Percentiles rank a stretch among this genome's conserved stretches.
These are phyloP conservation scores for Calameuta pallipes DNA, from an alignment of 2,888 invertebrate species.

Conservation along the genomic window DNA sequence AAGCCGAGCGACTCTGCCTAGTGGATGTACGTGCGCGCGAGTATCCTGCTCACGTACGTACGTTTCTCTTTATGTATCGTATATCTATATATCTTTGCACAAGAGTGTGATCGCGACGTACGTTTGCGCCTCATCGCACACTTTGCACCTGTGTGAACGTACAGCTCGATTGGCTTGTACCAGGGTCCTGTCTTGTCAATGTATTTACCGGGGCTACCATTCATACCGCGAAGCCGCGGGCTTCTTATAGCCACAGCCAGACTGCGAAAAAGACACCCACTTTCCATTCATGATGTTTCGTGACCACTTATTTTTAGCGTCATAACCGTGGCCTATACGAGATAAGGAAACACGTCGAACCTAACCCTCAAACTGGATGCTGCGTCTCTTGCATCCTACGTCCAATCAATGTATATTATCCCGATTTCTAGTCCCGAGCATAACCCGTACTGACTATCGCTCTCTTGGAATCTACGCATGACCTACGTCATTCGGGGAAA, in stretches of 20 bases:
- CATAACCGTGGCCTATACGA: neutral
- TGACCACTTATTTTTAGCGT: slow-evolving; percentile 11
- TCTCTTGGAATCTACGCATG: neutral
- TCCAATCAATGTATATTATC: neutral
- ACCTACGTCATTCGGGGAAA: neutral
- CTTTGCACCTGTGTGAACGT: neutral
- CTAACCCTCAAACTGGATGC: neutral
- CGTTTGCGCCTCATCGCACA: neutral
- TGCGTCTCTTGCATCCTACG: neutral
- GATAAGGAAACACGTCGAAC: neutral
- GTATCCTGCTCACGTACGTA: neutral
- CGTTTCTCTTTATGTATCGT: neutral
- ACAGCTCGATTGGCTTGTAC: neutral
- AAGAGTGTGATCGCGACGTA: neutral
- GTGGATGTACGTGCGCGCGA: neutral
- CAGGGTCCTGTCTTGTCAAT: neutral
- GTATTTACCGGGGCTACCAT: slow-evolving; percentile 30
- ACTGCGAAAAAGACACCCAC: slow-evolving; percentile 35
- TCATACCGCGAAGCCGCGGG: slow-evolving; percentile 29
- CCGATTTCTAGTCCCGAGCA: slow-evolving; percentile 7
- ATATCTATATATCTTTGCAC: neutral
- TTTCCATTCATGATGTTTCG: slow-evolving; percentile 28
- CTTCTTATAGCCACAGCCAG: slow-evolving; percentile 14
- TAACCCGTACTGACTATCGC: neutral
- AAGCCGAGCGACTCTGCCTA: neutral